Percentiles rank a stretch among this genome's conserved stretches.
phyloP scores from a whole-genome alignment of 2,797 vertebrate species.

The Atherinosoma microstoma region DNA sequence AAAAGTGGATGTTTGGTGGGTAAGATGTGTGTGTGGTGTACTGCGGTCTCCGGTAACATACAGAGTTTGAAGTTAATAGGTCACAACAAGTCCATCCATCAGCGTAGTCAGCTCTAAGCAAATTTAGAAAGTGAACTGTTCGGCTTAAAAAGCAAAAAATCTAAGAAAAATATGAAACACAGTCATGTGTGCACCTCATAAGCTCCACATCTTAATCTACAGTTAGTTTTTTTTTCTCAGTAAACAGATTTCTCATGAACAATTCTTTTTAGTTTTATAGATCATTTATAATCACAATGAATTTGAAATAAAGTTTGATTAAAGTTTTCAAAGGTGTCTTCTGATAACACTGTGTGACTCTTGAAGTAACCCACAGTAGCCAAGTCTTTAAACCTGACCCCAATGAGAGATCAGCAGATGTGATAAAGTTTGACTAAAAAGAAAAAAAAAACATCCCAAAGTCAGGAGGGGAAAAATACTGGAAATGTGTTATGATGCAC shows the following conservation, averaged over 20 bases:
- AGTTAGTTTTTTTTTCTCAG: conserved; percentile 23
- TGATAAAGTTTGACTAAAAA: conserved; percentile 20
- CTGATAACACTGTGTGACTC: not conserved
- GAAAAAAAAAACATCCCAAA: conserved; percentile 10
- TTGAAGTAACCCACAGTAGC: conserved; percentile 36
- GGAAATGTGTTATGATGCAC: conserved; percentile 33
- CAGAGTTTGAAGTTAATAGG: not conserved
- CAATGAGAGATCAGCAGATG: conserved; percentile 38
- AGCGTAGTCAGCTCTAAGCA: not conserved
- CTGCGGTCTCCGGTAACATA: conserved; percentile 15
- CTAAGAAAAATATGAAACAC: not conserved
- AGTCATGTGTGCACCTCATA: conserved; percentile 23
- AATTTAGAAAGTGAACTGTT: conserved; percentile 12
- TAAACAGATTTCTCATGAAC: conserved; percentile 34
- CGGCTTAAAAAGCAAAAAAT: conserved; percentile 1
- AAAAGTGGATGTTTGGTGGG: not conserved
- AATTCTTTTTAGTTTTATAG: conserved; percentile 34
- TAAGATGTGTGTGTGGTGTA: not conserved
- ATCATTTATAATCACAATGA: conserved; percentile 41
- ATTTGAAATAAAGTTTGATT: conserved; percentile 78
- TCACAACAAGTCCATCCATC: conserved; percentile 3
- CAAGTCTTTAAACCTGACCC: conserved; percentile 29
- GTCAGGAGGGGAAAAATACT: conserved; percentile 26
- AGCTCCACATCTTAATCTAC: conserved; percentile 23
- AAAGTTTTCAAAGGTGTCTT: conserved; percentile 35